Conservation (phyloP, 2,888 invertebrate species). For the Halocaridina rubra region DNA sequence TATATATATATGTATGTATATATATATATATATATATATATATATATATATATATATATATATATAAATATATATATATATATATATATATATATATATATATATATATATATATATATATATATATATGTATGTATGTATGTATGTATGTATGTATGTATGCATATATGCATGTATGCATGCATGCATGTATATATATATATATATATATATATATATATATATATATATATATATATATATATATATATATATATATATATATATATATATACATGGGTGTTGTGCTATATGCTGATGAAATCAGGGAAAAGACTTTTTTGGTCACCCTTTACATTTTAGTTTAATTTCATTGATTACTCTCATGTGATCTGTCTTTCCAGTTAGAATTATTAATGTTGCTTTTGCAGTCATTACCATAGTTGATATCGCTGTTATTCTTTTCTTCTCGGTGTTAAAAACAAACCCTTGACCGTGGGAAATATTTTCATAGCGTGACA, state of each 20-base stretch:
- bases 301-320: too few relatives aligned
- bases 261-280: not conserved
- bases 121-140: not conserved
- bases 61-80: too few relatives aligned
- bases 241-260: not conserved
- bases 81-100: too few relatives aligned
- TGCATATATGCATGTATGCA: not conserved
- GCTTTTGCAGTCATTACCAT: too few relatives aligned
- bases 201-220: not conserved
- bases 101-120: not conserved
- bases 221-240: not conserved
- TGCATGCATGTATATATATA: not conserved
- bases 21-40: not conserved
- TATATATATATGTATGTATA: not conserved
- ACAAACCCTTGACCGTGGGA: too few relatives aligned
- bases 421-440: too few relatives aligned
- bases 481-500: too few relatives aligned
- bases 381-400: too few relatives aligned
- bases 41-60: not conserved
- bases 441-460: too few relatives aligned
- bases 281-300: not conserved
- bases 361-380: too few relatives aligned
- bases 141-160: not conserved
- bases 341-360: too few relatives aligned
- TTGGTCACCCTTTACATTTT: too few relatives aligned